Conservation (phyloP, 2,113 vertebrate species). For the Zosterops pallidus region DNA sequence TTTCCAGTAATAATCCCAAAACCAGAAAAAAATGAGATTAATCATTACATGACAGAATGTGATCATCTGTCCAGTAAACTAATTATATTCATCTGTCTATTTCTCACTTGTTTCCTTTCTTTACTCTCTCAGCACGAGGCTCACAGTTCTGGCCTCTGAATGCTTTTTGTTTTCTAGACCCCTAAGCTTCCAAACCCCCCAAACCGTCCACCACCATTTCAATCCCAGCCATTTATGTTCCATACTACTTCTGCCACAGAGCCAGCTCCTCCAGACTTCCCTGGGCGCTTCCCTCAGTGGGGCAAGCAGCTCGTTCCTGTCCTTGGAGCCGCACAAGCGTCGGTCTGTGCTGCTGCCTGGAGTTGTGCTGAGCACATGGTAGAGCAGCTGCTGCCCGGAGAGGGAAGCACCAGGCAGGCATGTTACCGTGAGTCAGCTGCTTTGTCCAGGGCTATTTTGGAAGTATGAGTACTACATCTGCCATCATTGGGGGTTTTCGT, state of each 20-base stretch:
- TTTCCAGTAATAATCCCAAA: not conserved
- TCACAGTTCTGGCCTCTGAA: not conserved
- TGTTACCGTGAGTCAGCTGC: constrained; percentile 57
- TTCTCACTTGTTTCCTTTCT: not conserved
- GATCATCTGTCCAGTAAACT: not conserved
- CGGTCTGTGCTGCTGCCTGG: not conserved
- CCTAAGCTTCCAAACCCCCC: not conserved
- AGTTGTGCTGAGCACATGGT: constrained; percentile 33
- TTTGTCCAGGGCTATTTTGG: constrained; percentile 55
- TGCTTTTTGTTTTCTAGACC: not conserved
- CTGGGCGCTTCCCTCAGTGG: not conserved
- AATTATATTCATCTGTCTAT: not conserved
- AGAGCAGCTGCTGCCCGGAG: constrained; percentile 1
- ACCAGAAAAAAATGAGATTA: not conserved
- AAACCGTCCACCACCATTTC: not conserved
- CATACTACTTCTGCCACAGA: not conserved
- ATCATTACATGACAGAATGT: not conserved
- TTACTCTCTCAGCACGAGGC: not conserved
- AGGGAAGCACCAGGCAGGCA: constrained; percentile 1
- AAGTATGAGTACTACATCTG: constrained; percentile 31
- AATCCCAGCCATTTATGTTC: rapidly evolving
- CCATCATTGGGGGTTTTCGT: not conserved
- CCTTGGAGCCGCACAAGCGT: not conserved
- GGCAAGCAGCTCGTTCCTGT: rapidly evolving
- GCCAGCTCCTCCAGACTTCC: not conserved